Base-by-base conservation (phyloP, 2,113 vertebrate species). In the Triplophysa dalaica region DNA sequence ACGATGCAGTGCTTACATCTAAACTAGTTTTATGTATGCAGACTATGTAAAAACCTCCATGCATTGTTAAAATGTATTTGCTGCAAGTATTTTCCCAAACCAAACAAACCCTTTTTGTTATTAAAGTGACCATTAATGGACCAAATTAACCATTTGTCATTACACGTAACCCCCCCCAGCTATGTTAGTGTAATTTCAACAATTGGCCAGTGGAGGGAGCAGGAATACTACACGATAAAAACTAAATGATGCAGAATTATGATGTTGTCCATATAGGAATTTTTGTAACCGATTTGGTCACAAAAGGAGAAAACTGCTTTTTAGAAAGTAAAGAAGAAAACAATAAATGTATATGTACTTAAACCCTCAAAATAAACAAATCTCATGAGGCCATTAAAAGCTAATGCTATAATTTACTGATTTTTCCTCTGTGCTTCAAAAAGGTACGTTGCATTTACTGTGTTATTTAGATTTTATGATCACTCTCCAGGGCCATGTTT, bases 121-220 rank as follows among this genome's bases (percentile, higher is more conserved):
- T 26, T 45, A 19, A 52, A 61, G 38, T 22, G 22, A n/a, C n/a
- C 69, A 58, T 38, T 38, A 38, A 38, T 8, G 33, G 33, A 38
- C 12, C 17, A 56, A 4, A 29, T 12, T 58, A 58, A 11, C 29
- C 10, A 33, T 38, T 29, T 1, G 7, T 26, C 38, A 3, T 72
- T 2, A 22, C 29, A 22, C 9, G 0, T 41, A 38, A 60, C 48
- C 1, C 14, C 14, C 2, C 24, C 10, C n/a, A 43, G 56, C 13
- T 24, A 1, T 61, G 11, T 14, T 7, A 58, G 43, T 41, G 10
- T 54, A 41, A 9, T 50, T 43, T 22, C 26, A 62, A 10, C 58
- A 54, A 21, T 69, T 60, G 17, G 50, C 79, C 83, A 78, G 22
- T 38, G 75, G 83, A 54, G 56, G 83, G 79, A 56, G 62, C 75